Conservation (phyloP, 2,888 invertebrate species). For the Amiota mariae region DNA sequence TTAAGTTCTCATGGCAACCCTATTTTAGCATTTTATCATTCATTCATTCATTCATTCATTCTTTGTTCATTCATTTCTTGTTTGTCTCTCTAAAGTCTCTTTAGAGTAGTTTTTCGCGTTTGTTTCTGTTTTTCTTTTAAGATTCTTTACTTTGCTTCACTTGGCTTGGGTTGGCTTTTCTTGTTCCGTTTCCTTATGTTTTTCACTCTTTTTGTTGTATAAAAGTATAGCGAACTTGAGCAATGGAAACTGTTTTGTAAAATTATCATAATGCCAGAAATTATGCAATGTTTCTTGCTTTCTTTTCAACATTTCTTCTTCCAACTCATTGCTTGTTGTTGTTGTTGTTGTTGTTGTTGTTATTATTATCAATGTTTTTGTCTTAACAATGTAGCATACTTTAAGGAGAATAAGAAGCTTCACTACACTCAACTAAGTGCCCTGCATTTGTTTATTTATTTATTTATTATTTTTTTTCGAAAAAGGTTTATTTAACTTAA, state of each 20-base stretch:
- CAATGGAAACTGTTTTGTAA: conserved; percentile 55
- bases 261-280: conserved; percentile 65
- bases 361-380: conserved; percentile 29
- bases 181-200: no score
- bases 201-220: no score
- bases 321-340: conserved; percentile 4
- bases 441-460: conserved; percentile 15
- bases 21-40: no score
- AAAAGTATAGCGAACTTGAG: conserved; percentile 36
- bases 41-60: no score
- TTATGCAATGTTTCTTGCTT: conserved; percentile 58
- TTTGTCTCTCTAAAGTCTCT: conserved; percentile 32
- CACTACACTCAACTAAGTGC: conserved; percentile 7
- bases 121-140: conserved; percentile 43
- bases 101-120: conserved; percentile 3
- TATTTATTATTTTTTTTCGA: not conserved
- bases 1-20: no score
- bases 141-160: conserved; percentile 46
- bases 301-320: conserved; percentile 29
- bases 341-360: conserved; percentile 44
- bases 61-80: conserved; percentile 12
- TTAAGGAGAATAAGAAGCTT: conserved; percentile 1
- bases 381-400: conserved; percentile 40
- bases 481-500: conserved; percentile 15
- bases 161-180: conserved; percentile 21